A percentile compares a stretch with the other conserved stretches of the same genome.
Evolutionary conservation across 2,888 invertebrate genomes (phyloP).

Genomic region (Brachylomia viminalis): DNA sequence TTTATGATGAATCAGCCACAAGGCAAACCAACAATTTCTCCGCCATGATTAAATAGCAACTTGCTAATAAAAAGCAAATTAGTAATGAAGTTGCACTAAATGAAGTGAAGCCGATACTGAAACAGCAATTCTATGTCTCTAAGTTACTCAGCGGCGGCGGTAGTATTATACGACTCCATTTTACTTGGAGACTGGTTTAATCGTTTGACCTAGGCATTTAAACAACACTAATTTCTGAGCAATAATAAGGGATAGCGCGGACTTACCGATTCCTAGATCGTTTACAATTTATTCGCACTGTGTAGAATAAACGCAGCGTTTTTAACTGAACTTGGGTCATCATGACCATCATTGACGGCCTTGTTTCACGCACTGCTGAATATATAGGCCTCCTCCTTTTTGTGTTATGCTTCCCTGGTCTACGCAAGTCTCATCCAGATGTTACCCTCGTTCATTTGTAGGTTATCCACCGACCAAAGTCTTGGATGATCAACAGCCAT

Average conservation of each 20-base stretch:
- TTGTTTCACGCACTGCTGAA: not conserved
- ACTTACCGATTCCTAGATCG: conserved; percentile 25
- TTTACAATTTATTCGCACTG: conserved; percentile 22
- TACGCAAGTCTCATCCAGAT: not conserved
- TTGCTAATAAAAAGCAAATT: conserved; percentile 4
- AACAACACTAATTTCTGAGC: conserved; percentile 66
- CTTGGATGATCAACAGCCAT: no score
- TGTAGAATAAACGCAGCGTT: conserved; percentile 13
- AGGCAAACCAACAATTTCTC: not conserved
- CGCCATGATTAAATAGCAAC: conserved; percentile 18
- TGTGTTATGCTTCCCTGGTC: not conserved
- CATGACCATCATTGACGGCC: not conserved
- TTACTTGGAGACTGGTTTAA: conserved; percentile 54
- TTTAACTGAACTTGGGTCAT: not conserved
- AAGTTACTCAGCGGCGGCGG: conserved; percentile 54
- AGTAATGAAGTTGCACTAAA: conserved; percentile 38
- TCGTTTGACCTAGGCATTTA: conserved; percentile 68
- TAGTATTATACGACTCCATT: conserved; percentile 66
- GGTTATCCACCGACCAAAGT: not conserved
- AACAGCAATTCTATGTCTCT: conserved; percentile 64
- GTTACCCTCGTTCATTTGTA: not conserved
- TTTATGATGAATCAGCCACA: no score
- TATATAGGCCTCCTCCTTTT: not conserved
- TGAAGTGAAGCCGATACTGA: conserved; percentile 46
- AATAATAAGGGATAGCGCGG: conserved; percentile 44